These are phyloP conservation scores for Sericinus montela DNA, from an alignment of 2,888 invertebrate genomes.

Conservation along the genomic window DNA sequence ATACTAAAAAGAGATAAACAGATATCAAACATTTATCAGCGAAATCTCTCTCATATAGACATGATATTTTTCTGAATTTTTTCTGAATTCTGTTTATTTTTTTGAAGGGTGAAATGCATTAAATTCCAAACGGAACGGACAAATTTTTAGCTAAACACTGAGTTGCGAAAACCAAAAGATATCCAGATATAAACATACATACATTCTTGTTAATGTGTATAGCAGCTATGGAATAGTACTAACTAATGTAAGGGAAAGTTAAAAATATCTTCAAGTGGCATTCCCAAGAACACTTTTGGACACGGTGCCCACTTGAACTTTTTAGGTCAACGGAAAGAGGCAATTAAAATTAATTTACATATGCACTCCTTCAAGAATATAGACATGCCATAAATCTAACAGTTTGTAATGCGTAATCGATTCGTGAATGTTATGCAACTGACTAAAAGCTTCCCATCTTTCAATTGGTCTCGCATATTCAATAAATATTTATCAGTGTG, in stretches of 20 bases:
- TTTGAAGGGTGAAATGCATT: no score
- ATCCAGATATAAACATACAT: no score
- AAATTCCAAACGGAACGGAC: no score
- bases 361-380: constrained; percentile 1
- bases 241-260: neutral
- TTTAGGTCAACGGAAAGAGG: constrained; percentile 4
- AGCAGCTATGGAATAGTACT: no score
- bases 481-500: neutral
- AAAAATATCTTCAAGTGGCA: constrained; percentile 6
- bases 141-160: no score
- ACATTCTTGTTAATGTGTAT: no score
- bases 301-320: constrained; percentile 2
- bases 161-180: no score
- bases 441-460: neutral
- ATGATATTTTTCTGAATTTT: no score
- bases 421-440: neutral
- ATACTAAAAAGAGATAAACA: no score
- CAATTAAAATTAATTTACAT: constrained; percentile 7
- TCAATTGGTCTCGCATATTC: constrained; percentile 1
- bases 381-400: constrained; percentile 4
- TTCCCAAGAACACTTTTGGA: neutral
- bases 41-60: no score
- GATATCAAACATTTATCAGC: no score
- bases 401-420: neutral
- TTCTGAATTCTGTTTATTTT: no score